Evolutionary conservation across 2,797 vertebrate species (phyloP), one percentile per base, ranked within the genome.

Genomic region (Epinephelus coioides): DNA sequence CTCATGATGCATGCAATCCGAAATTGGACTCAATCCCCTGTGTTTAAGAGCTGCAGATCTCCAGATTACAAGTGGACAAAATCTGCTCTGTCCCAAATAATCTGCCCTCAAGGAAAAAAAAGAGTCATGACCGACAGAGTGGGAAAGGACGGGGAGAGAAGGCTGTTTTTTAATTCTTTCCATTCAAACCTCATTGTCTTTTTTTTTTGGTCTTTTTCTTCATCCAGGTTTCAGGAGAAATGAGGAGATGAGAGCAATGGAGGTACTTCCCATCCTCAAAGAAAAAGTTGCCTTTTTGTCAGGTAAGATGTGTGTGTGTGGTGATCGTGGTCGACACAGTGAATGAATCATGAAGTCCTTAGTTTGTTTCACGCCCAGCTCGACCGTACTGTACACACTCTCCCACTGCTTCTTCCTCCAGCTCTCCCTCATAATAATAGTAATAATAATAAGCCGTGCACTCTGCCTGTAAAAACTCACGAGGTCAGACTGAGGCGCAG

Each of bases 281-380:
- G 98, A 99, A 93, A 99, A 99, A 95, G 97, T 99, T 88, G 98
- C 98, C 78, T 99, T 98, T 89, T 95, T 99, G 90, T 99, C 98
- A 95, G 98, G 98, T 94, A 82, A 90, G 84, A 50, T 50, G 14
- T 57, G 18, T 30, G 34, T 34, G 2, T 30, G 23, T 69, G 40
- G 2, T 79, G 61, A 83, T 81, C 54, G 40, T 18, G 2, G 15
- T 21, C 50, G 44, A 80, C 44, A 6, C 49, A 6, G 30, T 44
- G 73, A 62, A 86, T 77, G 59, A 69, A 81, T 62, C 73, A 66
- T 60, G 64, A 84, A 64, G 59, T 54, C 47, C 14, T 51, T 27
- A 59, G n/a, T 64, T 69, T 60, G 49, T 66, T 65, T 43, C 43
- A 57, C 50, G 30, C 19, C 72, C 60, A 63, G n/a, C 54, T 75